Conservation (phyloP, 2,113 vertebrate species). For the Eulacestoma nigropectus region DNA sequence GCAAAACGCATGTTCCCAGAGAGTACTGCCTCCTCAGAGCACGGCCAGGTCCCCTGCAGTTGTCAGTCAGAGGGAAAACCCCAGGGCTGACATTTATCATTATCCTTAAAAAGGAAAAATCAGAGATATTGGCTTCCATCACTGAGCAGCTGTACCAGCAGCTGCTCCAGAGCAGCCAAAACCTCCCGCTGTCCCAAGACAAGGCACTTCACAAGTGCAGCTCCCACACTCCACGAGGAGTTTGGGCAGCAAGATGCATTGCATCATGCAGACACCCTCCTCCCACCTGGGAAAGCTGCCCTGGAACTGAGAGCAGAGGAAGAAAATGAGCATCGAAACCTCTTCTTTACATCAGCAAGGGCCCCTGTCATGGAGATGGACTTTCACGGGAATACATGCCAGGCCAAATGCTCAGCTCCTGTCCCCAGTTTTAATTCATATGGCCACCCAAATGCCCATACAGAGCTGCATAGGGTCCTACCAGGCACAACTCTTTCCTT, state of each 20-base stretch:
- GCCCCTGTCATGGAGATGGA: accelerated
- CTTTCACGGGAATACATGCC: neutral
- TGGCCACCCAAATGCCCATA: accelerated
- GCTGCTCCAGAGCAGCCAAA: neutral
- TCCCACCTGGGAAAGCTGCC: neutral
- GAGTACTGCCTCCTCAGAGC: neutral
- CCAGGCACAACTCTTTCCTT: neutral
- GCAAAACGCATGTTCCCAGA: neutral
- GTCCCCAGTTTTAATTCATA: accelerated
- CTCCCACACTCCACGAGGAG: accelerated
- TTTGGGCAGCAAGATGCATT: neutral
- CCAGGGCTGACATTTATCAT: neutral
- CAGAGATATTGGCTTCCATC: neutral
- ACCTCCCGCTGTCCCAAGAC: neutral
- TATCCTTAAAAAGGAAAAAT: neutral
- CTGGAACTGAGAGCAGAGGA: neutral
- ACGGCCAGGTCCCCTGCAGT: neutral
- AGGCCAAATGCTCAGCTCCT: neutral
- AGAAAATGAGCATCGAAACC: neutral
- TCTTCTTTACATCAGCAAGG: accelerated
- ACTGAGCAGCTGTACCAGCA: neutral
- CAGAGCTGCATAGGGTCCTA: neutral
- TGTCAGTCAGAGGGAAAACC: neutral
- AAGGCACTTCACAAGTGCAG: neutral
- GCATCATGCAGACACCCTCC: accelerated